These are phyloP conservation scores for Peromyscus maniculatus DNA, from an alignment of 2,113 vertebrate genomes.

Conservation along the genomic window DNA sequence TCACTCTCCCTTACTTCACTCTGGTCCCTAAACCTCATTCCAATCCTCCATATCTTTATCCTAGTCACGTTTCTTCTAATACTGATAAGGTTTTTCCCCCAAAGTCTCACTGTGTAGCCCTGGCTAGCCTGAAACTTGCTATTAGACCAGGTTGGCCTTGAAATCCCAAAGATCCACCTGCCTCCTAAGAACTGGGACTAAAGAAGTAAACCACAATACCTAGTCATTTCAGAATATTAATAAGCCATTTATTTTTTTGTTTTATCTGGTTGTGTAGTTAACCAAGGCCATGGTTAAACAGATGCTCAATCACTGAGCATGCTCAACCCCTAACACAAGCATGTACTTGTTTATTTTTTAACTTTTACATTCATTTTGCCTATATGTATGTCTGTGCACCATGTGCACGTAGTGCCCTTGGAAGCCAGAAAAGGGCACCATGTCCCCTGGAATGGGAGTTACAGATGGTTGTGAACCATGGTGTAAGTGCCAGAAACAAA, in stretches of 20 bases:
- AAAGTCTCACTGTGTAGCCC: neutral
- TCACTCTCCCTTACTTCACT: neutral
- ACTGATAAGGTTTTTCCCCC: neutral
- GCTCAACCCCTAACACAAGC: no score
- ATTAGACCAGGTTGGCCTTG: neutral
- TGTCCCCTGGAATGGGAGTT: neutral
- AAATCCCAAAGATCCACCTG: neutral
- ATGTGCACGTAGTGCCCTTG: neutral
- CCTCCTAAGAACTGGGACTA: neutral
- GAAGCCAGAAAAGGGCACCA: neutral
- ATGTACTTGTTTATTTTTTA: neutral
- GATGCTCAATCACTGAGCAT: neutral
- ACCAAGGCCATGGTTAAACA: neutral
- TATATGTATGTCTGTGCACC: neutral
- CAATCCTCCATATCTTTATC: neutral
- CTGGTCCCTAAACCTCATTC: neutral
- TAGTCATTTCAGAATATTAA: neutral
- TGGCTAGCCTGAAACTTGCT: neutral
- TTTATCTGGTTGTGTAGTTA: neutral
- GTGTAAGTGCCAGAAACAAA: neutral
- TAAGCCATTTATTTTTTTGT: constrained; percentile 3
- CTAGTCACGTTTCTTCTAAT: neutral
- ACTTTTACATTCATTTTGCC: neutral
- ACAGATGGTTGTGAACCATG: neutral
- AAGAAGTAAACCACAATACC: neutral